A percentile compares a stretch with the other conserved stretches of the same genome.
phyloP scores from a whole-genome alignment of 2,113 vertebrate species.

The Rhipidura dahli region DNA sequence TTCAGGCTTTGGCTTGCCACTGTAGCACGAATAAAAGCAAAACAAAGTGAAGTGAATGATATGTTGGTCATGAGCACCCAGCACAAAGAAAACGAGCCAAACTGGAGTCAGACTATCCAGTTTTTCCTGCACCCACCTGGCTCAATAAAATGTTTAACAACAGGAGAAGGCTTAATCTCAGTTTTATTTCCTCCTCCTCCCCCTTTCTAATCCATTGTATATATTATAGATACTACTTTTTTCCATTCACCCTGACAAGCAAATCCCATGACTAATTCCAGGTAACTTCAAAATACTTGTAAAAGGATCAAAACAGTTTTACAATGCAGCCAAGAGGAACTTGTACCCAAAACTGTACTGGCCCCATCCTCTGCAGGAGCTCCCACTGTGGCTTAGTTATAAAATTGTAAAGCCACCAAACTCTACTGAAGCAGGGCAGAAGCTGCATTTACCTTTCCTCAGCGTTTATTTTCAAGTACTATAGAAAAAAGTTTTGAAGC shows the following conservation, averaged over 20 bases:
- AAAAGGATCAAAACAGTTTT: background rate
- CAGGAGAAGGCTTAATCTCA: background rate
- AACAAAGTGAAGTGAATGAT: background rate
- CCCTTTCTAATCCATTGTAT: background rate
- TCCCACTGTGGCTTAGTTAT: background rate
- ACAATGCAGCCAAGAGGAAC: background rate
- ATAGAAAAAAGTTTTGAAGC: accelerated
- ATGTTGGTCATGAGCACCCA: background rate
- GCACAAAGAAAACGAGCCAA: background rate
- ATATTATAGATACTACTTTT: background rate
- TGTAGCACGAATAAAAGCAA: conserved; percentile 56
- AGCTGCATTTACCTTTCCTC: background rate
- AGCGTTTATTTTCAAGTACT: background rate
- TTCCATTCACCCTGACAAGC: background rate
- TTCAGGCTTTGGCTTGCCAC: conserved; percentile 92
- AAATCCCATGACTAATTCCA: background rate
- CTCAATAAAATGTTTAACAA: background rate
- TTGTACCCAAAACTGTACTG: background rate
- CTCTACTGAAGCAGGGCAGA: background rate
- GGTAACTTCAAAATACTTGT: background rate
- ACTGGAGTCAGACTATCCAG: background rate
- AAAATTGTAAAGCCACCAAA: background rate
- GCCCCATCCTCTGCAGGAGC: background rate
- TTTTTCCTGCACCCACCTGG: background rate
- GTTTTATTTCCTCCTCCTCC: background rate